phyloP scores from a whole-genome alignment of 2,797 vertebrate species.

The Toxotes lorentzi region DNA sequence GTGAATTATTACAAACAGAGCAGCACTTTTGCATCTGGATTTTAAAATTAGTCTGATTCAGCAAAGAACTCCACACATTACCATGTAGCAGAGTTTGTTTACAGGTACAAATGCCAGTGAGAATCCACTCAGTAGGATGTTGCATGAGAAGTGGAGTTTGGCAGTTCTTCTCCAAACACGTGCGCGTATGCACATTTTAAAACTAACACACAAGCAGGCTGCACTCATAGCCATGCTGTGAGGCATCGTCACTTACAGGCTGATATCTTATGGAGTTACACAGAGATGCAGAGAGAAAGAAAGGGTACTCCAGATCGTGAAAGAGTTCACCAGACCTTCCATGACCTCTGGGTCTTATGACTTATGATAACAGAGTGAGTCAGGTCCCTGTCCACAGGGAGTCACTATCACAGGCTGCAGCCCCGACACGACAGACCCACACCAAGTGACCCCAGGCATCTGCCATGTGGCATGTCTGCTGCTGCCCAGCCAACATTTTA shows the following conservation, averaged over 20 bases:
- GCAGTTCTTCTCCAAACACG: background rate
- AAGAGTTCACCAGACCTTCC: too few species aligned
- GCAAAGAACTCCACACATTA: too few species aligned
- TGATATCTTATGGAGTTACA: too few species aligned
- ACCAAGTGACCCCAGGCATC: conserved; percentile 10
- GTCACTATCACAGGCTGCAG: conserved; percentile 15
- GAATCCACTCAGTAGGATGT: background rate
- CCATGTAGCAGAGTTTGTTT: background rate
- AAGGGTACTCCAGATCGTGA: too few species aligned
- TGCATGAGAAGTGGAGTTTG: background rate
- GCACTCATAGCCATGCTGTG: too few species aligned
- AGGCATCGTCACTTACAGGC: too few species aligned
- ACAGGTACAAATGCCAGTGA: background rate
- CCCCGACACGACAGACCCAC: background rate
- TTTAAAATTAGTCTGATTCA: background rate
- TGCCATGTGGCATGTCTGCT: conserved; percentile 21
- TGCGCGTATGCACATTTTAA: too few species aligned
- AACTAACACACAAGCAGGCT: too few species aligned
- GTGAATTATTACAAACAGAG: background rate
- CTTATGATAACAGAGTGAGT: background rate
- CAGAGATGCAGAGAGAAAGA: too few species aligned
- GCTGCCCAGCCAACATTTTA: background rate
- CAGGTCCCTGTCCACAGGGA: conserved; percentile 13
- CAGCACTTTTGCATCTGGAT: background rate
- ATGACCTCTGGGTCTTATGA: too few species aligned